Evolutionary conservation across 2,113 vertebrate species (phyloP).

Genomic region (Chrysemys picta): DNA sequence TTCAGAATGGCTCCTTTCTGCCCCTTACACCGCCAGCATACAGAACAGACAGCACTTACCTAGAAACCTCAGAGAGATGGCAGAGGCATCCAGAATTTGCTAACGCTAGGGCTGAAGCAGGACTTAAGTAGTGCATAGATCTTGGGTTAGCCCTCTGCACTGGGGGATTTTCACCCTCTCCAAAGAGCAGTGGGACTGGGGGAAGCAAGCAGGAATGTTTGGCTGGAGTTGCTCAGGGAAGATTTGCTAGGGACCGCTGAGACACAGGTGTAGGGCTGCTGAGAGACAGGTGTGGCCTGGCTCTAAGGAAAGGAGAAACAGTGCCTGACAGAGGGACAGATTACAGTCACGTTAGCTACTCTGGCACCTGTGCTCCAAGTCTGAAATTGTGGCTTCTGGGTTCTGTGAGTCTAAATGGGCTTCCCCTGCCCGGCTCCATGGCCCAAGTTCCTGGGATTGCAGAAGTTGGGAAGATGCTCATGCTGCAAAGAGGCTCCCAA

Average conservation of each 20-base stretch:
- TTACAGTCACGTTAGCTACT: neutral
- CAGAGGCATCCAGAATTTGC: rapidly evolving
- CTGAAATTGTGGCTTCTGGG: neutral
- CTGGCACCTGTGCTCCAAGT: neutral
- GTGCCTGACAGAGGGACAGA: neutral
- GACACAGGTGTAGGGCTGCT: neutral
- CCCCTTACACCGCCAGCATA: neutral
- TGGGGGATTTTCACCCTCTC: neutral
- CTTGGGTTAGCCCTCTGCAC: neutral
- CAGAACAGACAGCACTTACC: rapidly evolving
- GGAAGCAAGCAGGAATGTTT: rapidly evolving
- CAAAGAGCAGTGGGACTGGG: neutral
- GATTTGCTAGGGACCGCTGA: rapidly evolving
- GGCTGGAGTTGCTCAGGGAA: neutral
- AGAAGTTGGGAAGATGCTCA: neutral
- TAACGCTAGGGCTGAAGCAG: neutral
- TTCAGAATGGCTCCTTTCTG: neutral
- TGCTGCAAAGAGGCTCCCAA: neutral
- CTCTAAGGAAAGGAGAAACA: neutral
- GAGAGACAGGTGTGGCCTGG: neutral
- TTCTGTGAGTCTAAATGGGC: neutral
- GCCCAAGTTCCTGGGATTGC: neutral
- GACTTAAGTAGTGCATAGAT: rapidly evolving
- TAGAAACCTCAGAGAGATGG: neutral
- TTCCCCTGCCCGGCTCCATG: neutral